Evolutionary conservation across 2,113 vertebrate species (phyloP).

Genomic region (Loxodonta africana): DNA sequence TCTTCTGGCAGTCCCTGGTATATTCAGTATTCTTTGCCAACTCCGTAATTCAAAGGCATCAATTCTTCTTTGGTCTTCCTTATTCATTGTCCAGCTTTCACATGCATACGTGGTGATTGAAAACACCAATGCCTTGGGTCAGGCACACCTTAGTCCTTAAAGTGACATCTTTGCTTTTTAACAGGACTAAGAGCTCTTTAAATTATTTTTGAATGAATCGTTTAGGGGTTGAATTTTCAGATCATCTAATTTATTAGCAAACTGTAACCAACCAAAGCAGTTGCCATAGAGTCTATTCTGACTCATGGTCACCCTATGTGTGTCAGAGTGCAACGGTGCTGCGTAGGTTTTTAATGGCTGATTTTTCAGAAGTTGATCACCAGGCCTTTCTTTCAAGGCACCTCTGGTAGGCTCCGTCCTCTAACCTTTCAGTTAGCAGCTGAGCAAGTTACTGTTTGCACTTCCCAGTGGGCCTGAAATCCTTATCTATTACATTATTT

Average conservation of each 20-base stretch:
- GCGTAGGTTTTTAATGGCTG: background rate
- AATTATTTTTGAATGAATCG: conserved; percentile 26
- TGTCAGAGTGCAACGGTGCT: background rate
- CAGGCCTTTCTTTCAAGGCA: background rate
- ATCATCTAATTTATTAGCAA: conserved; percentile 9
- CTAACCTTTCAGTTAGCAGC: background rate
- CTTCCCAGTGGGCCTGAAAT: background rate
- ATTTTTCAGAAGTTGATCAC: background rate
- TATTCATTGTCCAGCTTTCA: no score
- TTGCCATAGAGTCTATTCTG: background rate
- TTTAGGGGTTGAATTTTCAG: background rate
- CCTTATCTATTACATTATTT: background rate
- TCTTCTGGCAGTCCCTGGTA: no score
- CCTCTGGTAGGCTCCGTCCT: background rate
- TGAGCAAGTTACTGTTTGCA: background rate
- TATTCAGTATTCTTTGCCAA: no score
- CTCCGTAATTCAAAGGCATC: no score
- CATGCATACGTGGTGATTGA: no score
- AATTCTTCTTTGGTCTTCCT: no score
- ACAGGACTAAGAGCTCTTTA: background rate
- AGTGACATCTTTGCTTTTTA: no score
- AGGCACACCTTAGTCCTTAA: no score
- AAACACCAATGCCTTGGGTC: no score
- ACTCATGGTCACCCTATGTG: background rate
- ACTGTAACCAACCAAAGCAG: background rate